Percentiles rank a stretch among this genome's conserved stretches.
phyloP scores from a whole-genome alignment of 2,888 invertebrate genomes.

The Netelia melanura region DNA sequence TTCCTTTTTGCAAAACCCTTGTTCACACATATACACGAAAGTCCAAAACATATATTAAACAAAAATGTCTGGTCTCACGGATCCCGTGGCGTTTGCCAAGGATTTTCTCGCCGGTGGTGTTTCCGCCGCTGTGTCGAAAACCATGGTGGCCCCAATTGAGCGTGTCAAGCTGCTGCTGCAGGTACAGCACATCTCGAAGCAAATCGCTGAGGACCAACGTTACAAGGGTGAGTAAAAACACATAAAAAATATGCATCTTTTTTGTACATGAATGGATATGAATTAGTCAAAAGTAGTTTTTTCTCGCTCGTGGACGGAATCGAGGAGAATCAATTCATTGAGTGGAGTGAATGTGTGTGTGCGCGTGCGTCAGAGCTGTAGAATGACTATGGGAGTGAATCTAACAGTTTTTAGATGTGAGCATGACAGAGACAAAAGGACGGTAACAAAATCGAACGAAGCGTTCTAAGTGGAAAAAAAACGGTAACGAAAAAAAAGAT shows the following conservation, averaged over 20 bases:
- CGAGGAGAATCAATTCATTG: constrained; percentile 4
- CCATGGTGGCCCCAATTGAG: constrained; percentile 97
- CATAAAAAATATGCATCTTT: not conserved
- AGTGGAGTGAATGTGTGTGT: constrained; percentile 12
- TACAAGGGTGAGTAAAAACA: constrained; percentile 92
- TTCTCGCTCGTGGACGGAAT: too few species aligned
- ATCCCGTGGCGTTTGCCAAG: constrained; percentile 94
- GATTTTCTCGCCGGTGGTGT: constrained; percentile 97
- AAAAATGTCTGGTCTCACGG: constrained; percentile 86
- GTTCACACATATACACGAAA: constrained; percentile 72
- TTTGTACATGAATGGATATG: too few species aligned
- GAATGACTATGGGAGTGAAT: constrained; percentile 14
- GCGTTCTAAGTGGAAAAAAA: not conserved
- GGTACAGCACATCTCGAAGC: constrained; percentile 97
- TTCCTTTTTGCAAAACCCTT: constrained; percentile 80
- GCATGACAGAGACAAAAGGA: not conserved
- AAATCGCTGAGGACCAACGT: constrained; percentile 92
- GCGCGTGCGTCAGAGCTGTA: constrained; percentile 29
- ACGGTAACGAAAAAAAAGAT: not conserved
- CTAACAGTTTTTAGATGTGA: not conserved
- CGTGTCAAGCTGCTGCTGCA: constrained; percentile 97
- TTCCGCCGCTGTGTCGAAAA: constrained; percentile 97
- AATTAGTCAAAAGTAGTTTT: not conserved
- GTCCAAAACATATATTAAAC: constrained; percentile 60
- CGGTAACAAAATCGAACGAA: not conserved